Evolutionary conservation across 30 jellyfish, hydroid and myxozoan species (phyloP).

Genomic region (Rhopilema esculentum): DNA sequence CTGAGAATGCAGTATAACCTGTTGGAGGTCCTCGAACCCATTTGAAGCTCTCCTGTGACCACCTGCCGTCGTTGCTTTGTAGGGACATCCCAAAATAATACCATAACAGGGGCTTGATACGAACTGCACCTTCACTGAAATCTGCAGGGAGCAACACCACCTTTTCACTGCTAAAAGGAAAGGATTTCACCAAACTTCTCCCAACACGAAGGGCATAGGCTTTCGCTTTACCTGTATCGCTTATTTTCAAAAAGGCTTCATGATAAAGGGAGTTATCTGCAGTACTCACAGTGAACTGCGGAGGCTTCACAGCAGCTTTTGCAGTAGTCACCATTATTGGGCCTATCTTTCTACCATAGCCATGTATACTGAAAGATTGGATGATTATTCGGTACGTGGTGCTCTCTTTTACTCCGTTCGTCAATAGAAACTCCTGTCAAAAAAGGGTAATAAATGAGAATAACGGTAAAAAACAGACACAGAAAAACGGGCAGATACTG

Average conservation of each 20-base stretch:
- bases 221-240: neutral
- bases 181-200: neutral
- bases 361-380: conserved; percentile 1
- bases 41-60: conserved; percentile 32
- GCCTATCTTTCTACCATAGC: conserved; percentile 31
- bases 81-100: conserved; percentile 36
- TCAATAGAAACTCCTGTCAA: neutral
- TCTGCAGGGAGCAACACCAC: conserved; percentile 14
- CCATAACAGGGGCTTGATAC: conserved; percentile 31
- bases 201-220: conserved; percentile 41
- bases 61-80: conserved; percentile 32
- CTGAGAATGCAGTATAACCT: conserved; percentile 43
- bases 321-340: conserved; percentile 33
- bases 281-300: conserved; percentile 12
- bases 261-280: neutral
- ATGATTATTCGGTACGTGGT: conserved; percentile 34
- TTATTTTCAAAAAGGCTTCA: neutral
- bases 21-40: conserved; percentile 60
- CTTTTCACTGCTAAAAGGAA: conserved; percentile 27
- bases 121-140: neutral
- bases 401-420: conserved; percentile 11
- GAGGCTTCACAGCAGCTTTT: conserved; percentile 5
- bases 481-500: too few species aligned
- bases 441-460: neutral
- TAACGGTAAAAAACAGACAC: too few species aligned